Conservation (phyloP, 2,113 vertebrate genomes). For the Ploceus nigricollis region DNA sequence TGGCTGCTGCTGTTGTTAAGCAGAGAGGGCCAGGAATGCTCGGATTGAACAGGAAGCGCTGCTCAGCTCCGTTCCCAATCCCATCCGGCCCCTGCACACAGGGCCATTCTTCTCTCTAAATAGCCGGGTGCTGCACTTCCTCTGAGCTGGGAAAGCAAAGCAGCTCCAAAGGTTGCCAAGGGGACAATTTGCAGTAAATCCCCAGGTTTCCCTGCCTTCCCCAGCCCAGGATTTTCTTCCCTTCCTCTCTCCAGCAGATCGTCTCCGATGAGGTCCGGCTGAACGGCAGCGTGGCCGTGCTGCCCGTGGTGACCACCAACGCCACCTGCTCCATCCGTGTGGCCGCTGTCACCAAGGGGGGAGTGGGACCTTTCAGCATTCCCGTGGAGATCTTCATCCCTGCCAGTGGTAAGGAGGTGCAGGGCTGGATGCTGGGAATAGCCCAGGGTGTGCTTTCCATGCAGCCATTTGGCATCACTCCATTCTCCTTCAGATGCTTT, state of each 20-base stretch:
- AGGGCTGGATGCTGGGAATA: background rate
- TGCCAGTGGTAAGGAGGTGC: slow-evolving; percentile 71
- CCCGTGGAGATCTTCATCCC: slow-evolving; percentile 77
- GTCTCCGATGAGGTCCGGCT: background rate
- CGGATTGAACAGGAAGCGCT: background rate
- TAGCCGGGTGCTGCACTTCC: background rate
- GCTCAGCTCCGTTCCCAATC: background rate
- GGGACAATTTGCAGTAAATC: background rate
- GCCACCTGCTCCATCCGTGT: slow-evolving; percentile 83
- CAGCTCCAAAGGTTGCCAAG: background rate
- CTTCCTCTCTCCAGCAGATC: slow-evolving; percentile 45
- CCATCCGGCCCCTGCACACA: background rate
- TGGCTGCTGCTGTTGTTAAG: background rate
- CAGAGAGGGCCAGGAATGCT: background rate
- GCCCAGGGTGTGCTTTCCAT: accelerated
- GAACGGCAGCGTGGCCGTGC: background rate
- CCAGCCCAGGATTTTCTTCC: background rate
- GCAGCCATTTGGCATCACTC: background rate
- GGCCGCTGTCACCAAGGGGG: slow-evolving; percentile 82
- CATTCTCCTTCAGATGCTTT: background rate
- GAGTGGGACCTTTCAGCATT: slow-evolving; percentile 83
- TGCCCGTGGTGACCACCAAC: slow-evolving; percentile 76
- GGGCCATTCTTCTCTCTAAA: slow-evolving; percentile 3
- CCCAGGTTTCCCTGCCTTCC: background rate
- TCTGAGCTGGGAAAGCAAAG: background rate